These are phyloP conservation scores for Tethea ocularis DNA, from an alignment of 2,888 invertebrate species.

Conservation along the genomic window DNA sequence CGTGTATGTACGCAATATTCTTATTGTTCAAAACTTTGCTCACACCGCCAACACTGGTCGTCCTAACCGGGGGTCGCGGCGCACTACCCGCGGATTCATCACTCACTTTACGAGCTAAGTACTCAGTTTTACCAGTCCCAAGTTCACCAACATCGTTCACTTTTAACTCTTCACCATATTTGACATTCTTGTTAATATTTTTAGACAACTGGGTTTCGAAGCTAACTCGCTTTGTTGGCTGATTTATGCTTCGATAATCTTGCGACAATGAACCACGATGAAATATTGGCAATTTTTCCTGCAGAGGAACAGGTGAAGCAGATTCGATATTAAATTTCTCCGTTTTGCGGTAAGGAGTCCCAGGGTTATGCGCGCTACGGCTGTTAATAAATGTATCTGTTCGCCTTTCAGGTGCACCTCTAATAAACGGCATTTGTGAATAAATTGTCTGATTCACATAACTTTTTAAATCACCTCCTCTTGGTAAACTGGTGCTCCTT, in stretches of 20 bases:
- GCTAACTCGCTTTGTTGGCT: conserved; percentile 60
- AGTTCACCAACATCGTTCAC: conserved; percentile 31
- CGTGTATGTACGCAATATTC: conserved; percentile 35
- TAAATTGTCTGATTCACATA: conserved; percentile 49
- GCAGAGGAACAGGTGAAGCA: conserved; percentile 32
- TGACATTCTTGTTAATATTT: conserved; percentile 23
- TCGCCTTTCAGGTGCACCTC: conserved; percentile 64
- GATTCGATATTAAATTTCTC: conserved; percentile 46
- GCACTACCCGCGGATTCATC: conserved; percentile 42
- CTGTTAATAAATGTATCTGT: conserved; percentile 64
- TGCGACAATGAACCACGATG: conserved; percentile 48
- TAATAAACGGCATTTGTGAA: conserved; percentile 51
- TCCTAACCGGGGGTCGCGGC: conserved; percentile 67
- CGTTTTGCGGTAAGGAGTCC: conserved; percentile 61
- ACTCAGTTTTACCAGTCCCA: conserved; percentile 27
- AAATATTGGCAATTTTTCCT: conserved; percentile 39
- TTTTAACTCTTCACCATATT: conserved; percentile 33
- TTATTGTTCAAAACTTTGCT: conserved; percentile 42
- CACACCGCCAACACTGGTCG: conserved; percentile 59
- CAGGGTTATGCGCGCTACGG: conserved; percentile 43
- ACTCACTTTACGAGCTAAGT: conserved; percentile 31
- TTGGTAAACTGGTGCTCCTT: conserved; percentile 63
- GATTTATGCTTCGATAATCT: conserved; percentile 32
- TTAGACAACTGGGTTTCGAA: conserved; percentile 51
- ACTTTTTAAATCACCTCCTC: conserved; percentile 50